These are phyloP conservation scores for Cephus nigrinus DNA, from an alignment of 2,888 invertebrate species.

Conservation along the genomic window DNA sequence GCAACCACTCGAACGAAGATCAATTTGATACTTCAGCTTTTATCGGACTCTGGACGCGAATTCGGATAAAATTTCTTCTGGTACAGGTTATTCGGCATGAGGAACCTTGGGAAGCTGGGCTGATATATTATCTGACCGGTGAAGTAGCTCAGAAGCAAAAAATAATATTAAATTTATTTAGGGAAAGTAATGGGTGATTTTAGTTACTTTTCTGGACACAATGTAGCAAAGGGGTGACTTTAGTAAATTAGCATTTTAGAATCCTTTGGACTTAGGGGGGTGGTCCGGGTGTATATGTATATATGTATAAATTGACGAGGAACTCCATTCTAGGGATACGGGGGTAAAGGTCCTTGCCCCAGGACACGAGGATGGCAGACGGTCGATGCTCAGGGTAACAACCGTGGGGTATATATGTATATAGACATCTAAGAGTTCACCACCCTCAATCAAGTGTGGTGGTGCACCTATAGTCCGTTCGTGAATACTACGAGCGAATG, in stretches of 20 bases:
- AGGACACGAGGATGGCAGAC: constrained; percentile 53
- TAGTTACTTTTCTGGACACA: neutral
- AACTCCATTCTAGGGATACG: constrained; percentile 25
- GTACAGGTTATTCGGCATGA: neutral
- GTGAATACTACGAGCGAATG: neutral
- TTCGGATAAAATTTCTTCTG: neutral
- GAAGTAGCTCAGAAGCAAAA: too few species aligned
- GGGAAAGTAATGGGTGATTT: neutral
- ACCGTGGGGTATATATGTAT: neutral
- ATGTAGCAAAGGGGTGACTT: neutral
- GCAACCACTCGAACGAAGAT: neutral
- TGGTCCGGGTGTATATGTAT: neutral
- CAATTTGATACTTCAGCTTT: neutral
- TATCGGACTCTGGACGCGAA: neutral
- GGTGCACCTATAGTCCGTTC: neutral
- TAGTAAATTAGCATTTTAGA: neutral
- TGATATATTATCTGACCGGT: neutral
- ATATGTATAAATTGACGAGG: neutral
- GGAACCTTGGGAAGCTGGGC: neutral
- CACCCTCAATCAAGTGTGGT: neutral
- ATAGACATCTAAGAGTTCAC: neutral
- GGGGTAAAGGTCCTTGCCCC: constrained; percentile 59
- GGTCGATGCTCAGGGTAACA: constrained; percentile 58
- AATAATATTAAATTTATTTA: too few species aligned
- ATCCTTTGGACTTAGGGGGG: neutral